Percentiles rank a stretch among this genome's conserved stretches.
phyloP scores from a whole-genome alignment of 2,797 vertebrate genomes.

The Esox lucius region DNA sequence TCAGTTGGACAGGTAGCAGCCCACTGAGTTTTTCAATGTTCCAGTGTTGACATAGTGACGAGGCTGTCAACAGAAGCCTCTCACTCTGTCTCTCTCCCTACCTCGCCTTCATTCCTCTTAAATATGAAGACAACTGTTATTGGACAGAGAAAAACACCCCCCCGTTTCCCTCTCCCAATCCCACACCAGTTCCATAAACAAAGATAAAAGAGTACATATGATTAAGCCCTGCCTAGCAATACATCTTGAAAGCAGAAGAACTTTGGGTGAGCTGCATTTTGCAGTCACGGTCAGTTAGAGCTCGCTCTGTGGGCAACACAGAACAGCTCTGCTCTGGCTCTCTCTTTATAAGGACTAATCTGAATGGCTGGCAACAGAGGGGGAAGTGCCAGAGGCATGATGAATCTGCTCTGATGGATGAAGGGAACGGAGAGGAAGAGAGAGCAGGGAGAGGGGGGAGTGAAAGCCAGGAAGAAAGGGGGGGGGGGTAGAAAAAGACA shows the following conservation, averaged over 20 bases:
- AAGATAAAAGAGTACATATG: conserved; percentile 2
- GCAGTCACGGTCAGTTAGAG: neutral
- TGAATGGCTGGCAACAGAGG: conserved; percentile 63
- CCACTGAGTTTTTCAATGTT: neutral
- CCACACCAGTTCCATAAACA: neutral
- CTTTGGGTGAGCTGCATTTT: neutral
- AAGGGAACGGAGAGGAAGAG: neutral
- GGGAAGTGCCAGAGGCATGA: conserved; percentile 45
- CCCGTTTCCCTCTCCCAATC: neutral
- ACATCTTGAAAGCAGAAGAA: neutral
- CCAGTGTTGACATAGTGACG: neutral
- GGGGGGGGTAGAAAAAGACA: conserved; percentile 16
- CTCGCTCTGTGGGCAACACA: neutral
- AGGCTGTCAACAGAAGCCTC: neutral
- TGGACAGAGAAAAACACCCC: neutral
- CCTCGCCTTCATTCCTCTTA: neutral
- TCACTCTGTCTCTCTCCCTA: too few species aligned
- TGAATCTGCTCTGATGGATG: conserved; percentile 9
- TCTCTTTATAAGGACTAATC: conserved; percentile 15
- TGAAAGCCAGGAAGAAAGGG: conserved; percentile 17
- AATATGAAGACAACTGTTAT: neutral
- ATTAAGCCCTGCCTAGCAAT: conserved; percentile 2
- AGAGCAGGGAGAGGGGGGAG: conserved; percentile 20
- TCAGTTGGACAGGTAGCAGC: neutral
- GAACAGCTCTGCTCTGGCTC: neutral